Evolutionary conservation across 2,888 invertebrate genomes (phyloP), one percentile per base, ranked within the genome.

Genomic region (Tanypteryx hageni): DNA sequence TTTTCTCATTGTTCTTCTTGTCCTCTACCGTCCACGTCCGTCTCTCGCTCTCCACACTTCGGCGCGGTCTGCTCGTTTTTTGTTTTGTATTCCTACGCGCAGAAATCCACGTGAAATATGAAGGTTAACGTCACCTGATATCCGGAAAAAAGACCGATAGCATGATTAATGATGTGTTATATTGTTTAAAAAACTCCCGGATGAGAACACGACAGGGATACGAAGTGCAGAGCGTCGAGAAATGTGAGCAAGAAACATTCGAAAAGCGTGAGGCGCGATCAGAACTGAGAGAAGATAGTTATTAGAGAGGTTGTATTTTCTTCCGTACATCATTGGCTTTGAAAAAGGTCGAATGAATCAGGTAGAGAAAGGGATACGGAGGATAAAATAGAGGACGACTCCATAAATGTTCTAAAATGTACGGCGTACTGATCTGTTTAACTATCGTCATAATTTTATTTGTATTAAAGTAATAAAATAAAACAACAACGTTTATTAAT

Each of bases 101-200:
- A 31, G 64, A 89, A 89, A 89, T 89, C 89, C 89, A 7, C 89
- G 64, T 89, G 89, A 89, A 89, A 89, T 89, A 89, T 89, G 89
- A 89, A 68, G 89, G 89, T 89, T 61, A 89, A 27, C 68, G 64
- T 89, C 89, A 89, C 89, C 89, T 89, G 89, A 89, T 89, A 89
- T 89, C 89, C 89, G 89, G 89, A n/a, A 89, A 85, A 64, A 68
- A 89, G 64, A 68, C 44, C 89, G 64, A 86, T 89, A 64, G 31
- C 89, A 13, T 89, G 89, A 89, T 89, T 89, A 89, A 89, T 89
- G 89, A 44, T 31, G 89, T 68, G 64, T 64, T 68, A 89, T 64
- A 64, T 89, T 89, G 89, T 89, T 89, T 44, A 61, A 68, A 89
- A 89, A 89, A 89, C 14, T 18, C 61, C 22, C 13, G 57, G 13